Evolutionary conservation across 2,888 invertebrate genomes (phyloP), one percentile per base, ranked within the genome.

Genomic region (Eupithecia centaureata): DNA sequence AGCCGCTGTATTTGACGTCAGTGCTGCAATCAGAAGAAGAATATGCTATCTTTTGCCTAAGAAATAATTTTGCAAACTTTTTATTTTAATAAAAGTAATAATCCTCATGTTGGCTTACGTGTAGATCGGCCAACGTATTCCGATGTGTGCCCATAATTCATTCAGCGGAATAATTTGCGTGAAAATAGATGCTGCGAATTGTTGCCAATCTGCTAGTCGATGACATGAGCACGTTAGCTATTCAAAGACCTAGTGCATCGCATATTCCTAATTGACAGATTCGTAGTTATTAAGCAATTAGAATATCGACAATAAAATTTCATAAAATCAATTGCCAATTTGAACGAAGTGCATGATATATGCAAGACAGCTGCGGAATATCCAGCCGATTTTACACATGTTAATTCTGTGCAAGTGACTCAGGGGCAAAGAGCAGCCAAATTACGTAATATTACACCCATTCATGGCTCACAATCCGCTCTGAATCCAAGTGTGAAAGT

Each of bases 381-480:
- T 85, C 81, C 83, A 84, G 82, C 78, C 77, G 76, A 78, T 77
- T 82, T 84, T 83, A 86, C 86, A 85, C 79, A 82, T 84, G 86
- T 84, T 90, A 87, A 89, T 86, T 89, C 82, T 77, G 86, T 82
- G 77, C 77, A 80, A 83, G 83, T 91, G 90, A 90, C 80, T 91
- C 89, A 91, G 83, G 81, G 73, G 77, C 75, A 78, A 81, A 79
- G 74, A 77, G 76, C 79, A 77, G 86, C 88, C 86, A 88, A 86
- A 79, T 89, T 88, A 80, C 87, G 84, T 87, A 89, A 89, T 79
- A 84, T 82, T 82, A 82, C 84, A 82, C 80, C 88, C 89, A 89
- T 89, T 89, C 86, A 84, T 85, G 88, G 87, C 77, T 72, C 81
- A 82, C 75, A 76, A 82, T 82, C 79, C 81, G 79, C 79, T 76